phyloP scores from a whole-genome alignment of 1,140 invertebrate genomes.

The Drosophila insularis region DNA sequence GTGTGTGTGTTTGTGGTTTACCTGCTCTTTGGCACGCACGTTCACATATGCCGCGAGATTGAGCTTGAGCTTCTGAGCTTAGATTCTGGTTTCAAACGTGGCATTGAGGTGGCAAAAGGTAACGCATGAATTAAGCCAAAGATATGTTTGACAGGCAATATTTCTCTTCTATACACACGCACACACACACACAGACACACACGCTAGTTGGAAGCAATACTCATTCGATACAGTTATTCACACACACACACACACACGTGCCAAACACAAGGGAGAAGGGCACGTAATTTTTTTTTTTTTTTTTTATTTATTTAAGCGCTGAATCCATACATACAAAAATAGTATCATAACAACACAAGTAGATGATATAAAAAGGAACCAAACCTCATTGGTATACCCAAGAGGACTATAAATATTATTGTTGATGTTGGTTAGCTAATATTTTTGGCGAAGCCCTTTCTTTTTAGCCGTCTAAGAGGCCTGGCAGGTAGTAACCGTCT shows the following conservation, averaged over 20 bases:
- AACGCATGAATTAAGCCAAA: constrained; percentile 61
- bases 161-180: constrained; percentile 25
- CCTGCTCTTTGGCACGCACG: constrained; percentile 43
- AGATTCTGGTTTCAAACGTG: constrained; percentile 10
- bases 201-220: background rate
- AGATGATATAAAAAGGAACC: no score
- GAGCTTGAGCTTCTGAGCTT: constrained; percentile 9
- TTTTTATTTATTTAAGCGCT: no score
- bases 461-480: no score
- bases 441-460: no score
- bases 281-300: no score
- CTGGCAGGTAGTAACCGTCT: no score
- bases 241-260: constrained; percentile 11
- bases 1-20: constrained; percentile 48
- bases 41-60: constrained; percentile 54
- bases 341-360: no score
- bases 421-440: no score
- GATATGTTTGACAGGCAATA: constrained; percentile 64
- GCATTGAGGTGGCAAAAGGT: constrained; percentile 19
- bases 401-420: no score
- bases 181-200: background rate
- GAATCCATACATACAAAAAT: no score
- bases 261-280: background rate
- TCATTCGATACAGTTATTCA: background rate
- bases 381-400: no score